Conservation (phyloP, 35 echinoderm and acorn worm species). For the Anneissia japonica region DNA sequence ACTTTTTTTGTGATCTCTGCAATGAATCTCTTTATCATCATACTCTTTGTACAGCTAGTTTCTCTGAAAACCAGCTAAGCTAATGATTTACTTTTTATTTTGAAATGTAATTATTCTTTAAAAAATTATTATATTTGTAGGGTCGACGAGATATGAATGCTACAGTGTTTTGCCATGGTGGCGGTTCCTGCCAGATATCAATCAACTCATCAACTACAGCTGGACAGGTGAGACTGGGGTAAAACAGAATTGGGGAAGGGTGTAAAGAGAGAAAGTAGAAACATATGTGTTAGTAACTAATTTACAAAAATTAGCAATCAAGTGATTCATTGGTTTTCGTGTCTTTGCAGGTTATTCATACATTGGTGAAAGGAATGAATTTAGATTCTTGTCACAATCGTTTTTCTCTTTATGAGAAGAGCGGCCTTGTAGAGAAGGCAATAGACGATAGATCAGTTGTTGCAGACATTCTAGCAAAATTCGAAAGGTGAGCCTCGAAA, state of each 20-base stretch:
- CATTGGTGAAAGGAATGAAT: constrained; percentile 79
- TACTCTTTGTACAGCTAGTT: too few species aligned
- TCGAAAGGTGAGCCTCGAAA: constrained; percentile 69
- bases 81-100: too few species aligned
- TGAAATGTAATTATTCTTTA: too few species aligned
- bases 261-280: too few species aligned
- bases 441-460: constrained; percentile 89
- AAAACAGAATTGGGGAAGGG: too few species aligned
- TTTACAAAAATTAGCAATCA: too few species aligned
- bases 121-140: too few species aligned
- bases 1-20: too few species aligned
- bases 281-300: too few species aligned
- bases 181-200: constrained; percentile 87
- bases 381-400: constrained; percentile 80
- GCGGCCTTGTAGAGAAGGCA: constrained; percentile 74
- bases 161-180: constrained; percentile 83
- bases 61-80: too few species aligned
- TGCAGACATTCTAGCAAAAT: constrained; percentile 86
- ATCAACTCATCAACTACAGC: constrained; percentile 96
- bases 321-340: background rate
- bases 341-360: constrained; percentile 62
- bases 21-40: too few species aligned
- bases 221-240: constrained; percentile 67
- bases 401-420: constrained; percentile 87
- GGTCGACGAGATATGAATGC: constrained; percentile 96